phyloP scores from a whole-genome alignment of 2,113 vertebrate genomes.

The Pluvialis apricaria region DNA sequence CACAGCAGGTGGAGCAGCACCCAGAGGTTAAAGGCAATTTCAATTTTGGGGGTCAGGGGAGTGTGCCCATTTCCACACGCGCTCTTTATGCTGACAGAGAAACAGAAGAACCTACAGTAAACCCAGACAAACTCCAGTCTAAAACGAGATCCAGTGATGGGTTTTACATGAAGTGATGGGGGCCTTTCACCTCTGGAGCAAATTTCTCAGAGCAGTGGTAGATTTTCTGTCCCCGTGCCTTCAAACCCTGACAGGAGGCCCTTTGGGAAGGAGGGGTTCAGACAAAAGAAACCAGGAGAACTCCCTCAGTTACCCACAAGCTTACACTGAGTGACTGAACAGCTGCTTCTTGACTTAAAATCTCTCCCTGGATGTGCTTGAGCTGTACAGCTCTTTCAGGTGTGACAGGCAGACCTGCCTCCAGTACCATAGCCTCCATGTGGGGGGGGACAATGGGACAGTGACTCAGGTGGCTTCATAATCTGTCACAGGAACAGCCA shows the following conservation, averaged over 20 bases:
- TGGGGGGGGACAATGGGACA: background rate
- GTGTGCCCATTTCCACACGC: background rate
- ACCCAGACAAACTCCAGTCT: background rate
- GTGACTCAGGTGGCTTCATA: background rate
- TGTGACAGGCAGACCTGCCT: conserved; percentile 46
- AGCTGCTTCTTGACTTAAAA: conserved; percentile 51
- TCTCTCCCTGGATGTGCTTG: background rate
- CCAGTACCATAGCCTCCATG: background rate
- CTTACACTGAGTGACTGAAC: conserved; percentile 13
- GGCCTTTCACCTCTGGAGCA: conserved; percentile 9
- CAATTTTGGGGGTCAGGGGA: background rate
- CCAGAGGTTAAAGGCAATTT: background rate
- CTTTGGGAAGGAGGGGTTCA: conserved; percentile 11
- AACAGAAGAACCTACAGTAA: background rate
- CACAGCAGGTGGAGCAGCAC: background rate
- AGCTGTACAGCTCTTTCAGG: conserved; percentile 14
- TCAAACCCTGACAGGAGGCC: conserved; percentile 21
- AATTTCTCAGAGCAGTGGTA: background rate
- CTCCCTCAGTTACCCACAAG: conserved; percentile 11
- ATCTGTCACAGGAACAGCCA: background rate
- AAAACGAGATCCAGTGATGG: background rate
- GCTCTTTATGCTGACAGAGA: background rate
- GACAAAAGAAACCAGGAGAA: conserved; percentile 35
- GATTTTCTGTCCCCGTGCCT: conserved; percentile 49
- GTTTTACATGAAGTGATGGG: background rate